A percentile compares a stretch with the other conserved stretches of the same genome.
Conservation (phyloP, 2,113 vertebrate genomes). For the Hoplias malabaricus region DNA sequence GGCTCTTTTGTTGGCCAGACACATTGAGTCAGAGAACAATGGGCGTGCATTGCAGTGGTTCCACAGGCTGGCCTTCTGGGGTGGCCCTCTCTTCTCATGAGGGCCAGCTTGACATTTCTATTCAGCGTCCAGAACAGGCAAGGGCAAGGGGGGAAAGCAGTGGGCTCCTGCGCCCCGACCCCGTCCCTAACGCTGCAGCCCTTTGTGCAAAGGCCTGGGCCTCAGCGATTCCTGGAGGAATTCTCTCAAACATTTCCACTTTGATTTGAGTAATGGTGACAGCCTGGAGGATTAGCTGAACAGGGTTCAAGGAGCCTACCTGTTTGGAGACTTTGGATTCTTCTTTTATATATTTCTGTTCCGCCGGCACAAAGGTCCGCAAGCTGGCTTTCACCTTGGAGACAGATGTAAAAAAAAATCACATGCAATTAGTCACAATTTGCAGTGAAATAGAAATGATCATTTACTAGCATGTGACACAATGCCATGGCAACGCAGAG, state of each 20-base stretch:
- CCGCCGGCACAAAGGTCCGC: slow-evolving; percentile 85
- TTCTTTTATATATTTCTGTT: slow-evolving; percentile 95
- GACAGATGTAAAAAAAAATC: slow-evolving; percentile 28
- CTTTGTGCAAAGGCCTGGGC: not conserved
- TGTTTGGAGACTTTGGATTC: slow-evolving; percentile 94
- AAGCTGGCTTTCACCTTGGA: slow-evolving; percentile 91
- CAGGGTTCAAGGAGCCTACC: slow-evolving; percentile 63
- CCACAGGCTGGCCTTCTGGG: slow-evolving; percentile 13
- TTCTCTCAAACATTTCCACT: slow-evolving; percentile 3
- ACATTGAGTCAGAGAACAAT: slow-evolving; percentile 41
- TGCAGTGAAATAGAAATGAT: slow-evolving; percentile 20
- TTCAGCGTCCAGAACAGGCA: slow-evolving; percentile 33
- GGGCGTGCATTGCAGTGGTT: not conserved
- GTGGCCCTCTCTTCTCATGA: slow-evolving; percentile 34
- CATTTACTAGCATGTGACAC: slow-evolving; percentile 11
- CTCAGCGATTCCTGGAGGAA: not conserved
- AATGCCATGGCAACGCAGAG: not conserved
- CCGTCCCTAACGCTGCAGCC: slow-evolving; percentile 19
- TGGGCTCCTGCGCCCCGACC: slow-evolving; percentile 9
- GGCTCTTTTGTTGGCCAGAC: slow-evolving; percentile 41
- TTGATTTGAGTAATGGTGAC: slow-evolving; percentile 16
- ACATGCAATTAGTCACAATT: slow-evolving; percentile 24
- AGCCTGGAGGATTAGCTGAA: slow-evolving; percentile 13
- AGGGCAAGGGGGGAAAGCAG: slow-evolving; percentile 20
- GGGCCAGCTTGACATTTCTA: slow-evolving; percentile 55